Base-by-base conservation (phyloP, 37 sponge, comb jelly and placozoan genomes). In the Axinella damicornis region DNA sequence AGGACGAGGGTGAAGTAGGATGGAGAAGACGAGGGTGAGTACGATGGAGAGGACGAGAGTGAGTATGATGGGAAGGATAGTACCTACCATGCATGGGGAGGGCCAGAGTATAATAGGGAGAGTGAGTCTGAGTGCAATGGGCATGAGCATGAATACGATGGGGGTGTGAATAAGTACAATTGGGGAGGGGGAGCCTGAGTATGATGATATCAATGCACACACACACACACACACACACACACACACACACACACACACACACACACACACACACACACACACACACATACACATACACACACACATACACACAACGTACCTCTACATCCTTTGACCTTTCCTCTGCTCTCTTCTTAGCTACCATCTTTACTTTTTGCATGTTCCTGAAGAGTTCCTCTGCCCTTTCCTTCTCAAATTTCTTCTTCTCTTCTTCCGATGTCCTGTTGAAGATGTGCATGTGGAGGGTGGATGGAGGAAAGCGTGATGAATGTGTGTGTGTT, bases 341-440 rank as follows among this genome's bases (percentile, higher is more conserved):
- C 18, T 53, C 57, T 52, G 90, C 73, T 79, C 84, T 83, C 39
- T 60, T 69, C 38, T 72, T 78, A 15, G 77, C 67, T 11, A 83
- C 46, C 9, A 19, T 30, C 20, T 62, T 53, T 67, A 46, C 71
- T 57, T 66, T 68, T 56, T 36, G 56, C 28, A 88, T 13, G 27
- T 35, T 82, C 53, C n/a, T 32, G 57, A 80, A 80, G n/a, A 86
- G 18, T 41, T 91, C 92, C 40, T 85, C 87, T 33, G 86, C 61
- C 34, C 83, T 53, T 31, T 72, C 53, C 57, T 75, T 62, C 52
- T 81, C 40, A 27, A 73, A 80, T 53, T 71, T 65, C 19, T 76
- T 22, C 25, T 55, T n/a, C 27, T 85, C 82, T 54, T 82, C 65
- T 28, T 67, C 54, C 16, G 83, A 61, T 55, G 53, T 59, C 25